These are phyloP conservation scores for Dicerorhinus sumatrensis DNA, from an alignment of 2,113 vertebrate genomes.

Conservation along the genomic window DNA sequence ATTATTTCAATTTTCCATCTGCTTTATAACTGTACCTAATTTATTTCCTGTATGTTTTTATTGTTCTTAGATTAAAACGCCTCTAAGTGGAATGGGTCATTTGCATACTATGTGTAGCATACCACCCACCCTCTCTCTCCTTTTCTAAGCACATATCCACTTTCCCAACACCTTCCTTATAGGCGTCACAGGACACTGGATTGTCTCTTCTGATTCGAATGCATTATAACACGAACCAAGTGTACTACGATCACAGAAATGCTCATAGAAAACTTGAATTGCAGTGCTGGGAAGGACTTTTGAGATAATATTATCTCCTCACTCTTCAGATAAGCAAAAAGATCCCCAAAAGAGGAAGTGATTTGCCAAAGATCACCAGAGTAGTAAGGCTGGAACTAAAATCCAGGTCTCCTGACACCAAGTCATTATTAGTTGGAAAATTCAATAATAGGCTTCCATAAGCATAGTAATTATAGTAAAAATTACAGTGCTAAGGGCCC, in stretches of 20 bases:
- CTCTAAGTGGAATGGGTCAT: background rate
- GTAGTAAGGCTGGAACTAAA: background rate
- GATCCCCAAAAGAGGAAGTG: background rate
- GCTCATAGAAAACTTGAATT: background rate
- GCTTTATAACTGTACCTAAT: background rate
- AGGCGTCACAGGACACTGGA: background rate
- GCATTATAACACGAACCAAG: background rate
- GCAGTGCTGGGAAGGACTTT: background rate
- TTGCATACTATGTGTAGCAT: background rate
- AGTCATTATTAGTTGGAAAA: conserved; percentile 33
- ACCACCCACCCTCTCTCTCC: background rate
- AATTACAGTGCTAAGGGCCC: background rate
- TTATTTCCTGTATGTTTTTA: conserved; percentile 7
- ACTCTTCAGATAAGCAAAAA: conserved; percentile 36
- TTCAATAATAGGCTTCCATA: conserved; percentile 4
- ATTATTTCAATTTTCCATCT: conserved; percentile 12
- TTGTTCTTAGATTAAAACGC: background rate
- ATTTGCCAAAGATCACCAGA: conserved; percentile 13
- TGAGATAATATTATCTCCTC: background rate
- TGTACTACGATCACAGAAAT: conserved; percentile 6
- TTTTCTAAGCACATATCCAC: background rate
- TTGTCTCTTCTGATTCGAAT: conserved; percentile 5
- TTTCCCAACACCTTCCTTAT: background rate
- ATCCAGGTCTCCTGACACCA: background rate
- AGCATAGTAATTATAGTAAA: background rate